Evolutionary conservation across 2,113 vertebrate species (phyloP), one percentile per base, ranked within the genome.

Genomic region (Prionailurus viverrinus): DNA sequence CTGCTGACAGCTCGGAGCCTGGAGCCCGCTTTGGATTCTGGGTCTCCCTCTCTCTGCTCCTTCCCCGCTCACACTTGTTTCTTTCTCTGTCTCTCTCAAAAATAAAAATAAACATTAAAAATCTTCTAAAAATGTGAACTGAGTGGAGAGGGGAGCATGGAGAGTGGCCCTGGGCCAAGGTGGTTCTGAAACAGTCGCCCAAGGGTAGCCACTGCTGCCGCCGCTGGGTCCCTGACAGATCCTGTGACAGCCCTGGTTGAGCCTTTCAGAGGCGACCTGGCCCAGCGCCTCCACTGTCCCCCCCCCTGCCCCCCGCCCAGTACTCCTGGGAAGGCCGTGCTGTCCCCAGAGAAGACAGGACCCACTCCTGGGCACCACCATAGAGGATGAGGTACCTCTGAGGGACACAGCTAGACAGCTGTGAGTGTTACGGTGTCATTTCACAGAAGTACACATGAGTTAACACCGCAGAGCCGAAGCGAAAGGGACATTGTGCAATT

Each of bases 121-220:
- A 61, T 9, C 3, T 61, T 61, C 23, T 23, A 23, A 23, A 3
- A 61, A 61, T 1, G 58, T 61, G 58, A 61, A 61, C 58, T 61
- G 58, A 61, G 58, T 8, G 23, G 58, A 63, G n/a, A 25, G 85
- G 65, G 66, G 41, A 63, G 86, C 58, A 61, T 61, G 53, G 12
- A 0, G 3, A 69, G 4, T 71, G 31, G 29, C 0, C 48, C 2
- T 9, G 11, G 65, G 95, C 74, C n/a, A 51, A 81, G 95, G 92
- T 55, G 68, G 85, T 83, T 98, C 96, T 48, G 31, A 78, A 93
- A 96, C 69, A 45, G 92, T 63, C 7, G 88, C 81, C 61, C 90
- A 86, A 18, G 96, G 96, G 66, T 86, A 81, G 96, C 93, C 94
- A 87, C 90, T 36, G 7, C 58, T 4, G 88, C 95, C 65, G 78